Conservation (phyloP, 37 sponge, comb jelly and placozoan species). For the Tethya wilhelma region DNA sequence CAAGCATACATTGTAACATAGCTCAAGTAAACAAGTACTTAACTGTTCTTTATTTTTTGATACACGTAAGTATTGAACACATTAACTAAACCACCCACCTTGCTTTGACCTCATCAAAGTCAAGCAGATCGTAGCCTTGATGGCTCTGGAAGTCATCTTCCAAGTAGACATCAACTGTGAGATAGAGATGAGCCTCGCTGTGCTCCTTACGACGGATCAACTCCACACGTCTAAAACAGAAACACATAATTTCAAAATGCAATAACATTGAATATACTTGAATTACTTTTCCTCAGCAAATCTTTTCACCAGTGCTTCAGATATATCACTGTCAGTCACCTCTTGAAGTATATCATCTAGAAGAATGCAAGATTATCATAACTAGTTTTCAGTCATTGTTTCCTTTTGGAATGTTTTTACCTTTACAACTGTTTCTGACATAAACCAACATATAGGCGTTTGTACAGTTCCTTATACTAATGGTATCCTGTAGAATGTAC, state of each 20-base stretch:
- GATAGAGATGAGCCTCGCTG: constrained; percentile 93
- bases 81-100: constrained; percentile 8
- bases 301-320: constrained; percentile 66
- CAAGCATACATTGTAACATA: background rate
- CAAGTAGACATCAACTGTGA: constrained; percentile 81
- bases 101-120: constrained; percentile 52
- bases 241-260: background rate
- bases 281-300: constrained; percentile 89
- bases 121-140: constrained; percentile 62
- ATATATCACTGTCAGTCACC: constrained; percentile 84
- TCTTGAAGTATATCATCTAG: constrained; percentile 74
- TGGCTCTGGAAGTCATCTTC: constrained; percentile 80
- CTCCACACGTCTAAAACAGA: constrained; percentile 53
- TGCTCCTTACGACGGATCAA: constrained; percentile 88
- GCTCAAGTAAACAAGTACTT: background rate
- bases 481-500: constrained; percentile 33
- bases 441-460: constrained; percentile 99
- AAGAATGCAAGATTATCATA: constrained; percentile 8
- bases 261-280: background rate
- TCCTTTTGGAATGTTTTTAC: constrained; percentile 27
- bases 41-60: background rate
- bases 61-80: background rate
- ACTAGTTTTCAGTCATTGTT: background rate
- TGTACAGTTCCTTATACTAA: constrained; percentile 86
- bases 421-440: constrained; percentile 75